Evolutionary conservation across 1,140 invertebrate genomes (phyloP).

Genomic region (Conus ventricosus): DNA sequence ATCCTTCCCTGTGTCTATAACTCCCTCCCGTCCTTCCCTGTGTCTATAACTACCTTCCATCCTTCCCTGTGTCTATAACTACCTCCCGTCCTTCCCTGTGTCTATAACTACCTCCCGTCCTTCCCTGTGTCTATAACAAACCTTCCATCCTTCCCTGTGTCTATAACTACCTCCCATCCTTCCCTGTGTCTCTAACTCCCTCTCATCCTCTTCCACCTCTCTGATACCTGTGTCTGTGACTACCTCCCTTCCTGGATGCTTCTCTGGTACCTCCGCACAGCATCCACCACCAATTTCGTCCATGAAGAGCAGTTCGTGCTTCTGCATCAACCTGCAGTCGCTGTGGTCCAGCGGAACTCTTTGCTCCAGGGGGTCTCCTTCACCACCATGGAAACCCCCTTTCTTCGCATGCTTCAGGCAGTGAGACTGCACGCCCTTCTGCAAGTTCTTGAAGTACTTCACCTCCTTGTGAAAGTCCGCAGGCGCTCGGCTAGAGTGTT

Average conservation of each 20-base stretch:
- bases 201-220: background rate
- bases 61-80: conserved; percentile 24
- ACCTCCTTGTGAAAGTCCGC: conserved; percentile 55
- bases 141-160: background rate
- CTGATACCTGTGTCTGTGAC: background rate
- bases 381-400: background rate
- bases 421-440: conserved; percentile 41
- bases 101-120: too few relatives aligned
- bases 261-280: background rate
- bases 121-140: too few relatives aligned
- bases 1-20: too few relatives aligned
- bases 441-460: conserved; percentile 51
- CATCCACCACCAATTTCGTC: conserved; percentile 36
- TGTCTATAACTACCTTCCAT: conserved; percentile 16
- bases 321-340: conserved; percentile 56
- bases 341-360: conserved; percentile 43
- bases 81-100: background rate
- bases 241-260: background rate
- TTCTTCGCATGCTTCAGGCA: conserved; percentile 36
- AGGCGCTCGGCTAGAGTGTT: conserved; percentile 41
- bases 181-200: background rate
- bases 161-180: background rate
- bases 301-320: conserved; percentile 51
- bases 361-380: conserved; percentile 48
- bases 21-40: background rate